Percentiles rank a stretch among this genome's conserved stretches.
Conservation (phyloP, 1,140 invertebrate genomes). For the Atta texana region DNA sequence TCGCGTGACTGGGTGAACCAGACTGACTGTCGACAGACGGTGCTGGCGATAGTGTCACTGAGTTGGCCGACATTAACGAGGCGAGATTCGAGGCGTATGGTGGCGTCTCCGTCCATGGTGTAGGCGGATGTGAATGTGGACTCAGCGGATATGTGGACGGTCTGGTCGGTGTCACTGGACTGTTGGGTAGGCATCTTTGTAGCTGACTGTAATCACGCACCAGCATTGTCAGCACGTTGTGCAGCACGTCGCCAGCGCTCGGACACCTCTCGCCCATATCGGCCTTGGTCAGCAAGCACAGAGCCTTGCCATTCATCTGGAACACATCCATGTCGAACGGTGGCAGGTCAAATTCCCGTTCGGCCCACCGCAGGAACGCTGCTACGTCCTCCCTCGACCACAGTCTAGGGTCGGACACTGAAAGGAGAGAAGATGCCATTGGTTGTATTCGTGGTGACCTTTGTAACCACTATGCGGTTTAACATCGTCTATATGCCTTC, state of each 20-base stretch:
- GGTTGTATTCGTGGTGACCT: background rate
- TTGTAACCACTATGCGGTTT: background rate
- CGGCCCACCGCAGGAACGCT: constrained; percentile 96
- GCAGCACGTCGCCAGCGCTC: constrained; percentile 96
- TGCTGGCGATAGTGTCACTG: constrained; percentile 95
- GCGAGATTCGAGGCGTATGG: constrained; percentile 88
- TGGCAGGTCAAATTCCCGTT: constrained; percentile 96
- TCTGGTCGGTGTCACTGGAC: constrained; percentile 94
- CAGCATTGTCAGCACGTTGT: constrained; percentile 96
- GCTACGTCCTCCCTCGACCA: constrained; percentile 97
- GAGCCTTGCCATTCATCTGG: constrained; percentile 98
- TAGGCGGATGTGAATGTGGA: constrained; percentile 92
- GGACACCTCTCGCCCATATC: constrained; percentile 96
- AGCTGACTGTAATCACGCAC: constrained; percentile 92
- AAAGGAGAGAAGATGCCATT: constrained; percentile 69
- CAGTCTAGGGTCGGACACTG: constrained; percentile 94
- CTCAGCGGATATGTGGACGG: constrained; percentile 92
- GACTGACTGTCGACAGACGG: constrained; percentile 95
- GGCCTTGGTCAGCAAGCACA: constrained; percentile 95
- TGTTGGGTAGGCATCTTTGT: constrained; percentile 92
- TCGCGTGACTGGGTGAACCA: constrained; percentile 92
- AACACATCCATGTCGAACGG: constrained; percentile 97
- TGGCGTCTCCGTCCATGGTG: constrained; percentile 90
- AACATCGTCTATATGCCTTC: background rate
- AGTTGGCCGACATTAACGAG: constrained; percentile 90